Evolutionary conservation across 2,797 vertebrate species (phyloP), one percentile per base, ranked within the genome.

Genomic region (Hapalemur alaotrensis): DNA sequence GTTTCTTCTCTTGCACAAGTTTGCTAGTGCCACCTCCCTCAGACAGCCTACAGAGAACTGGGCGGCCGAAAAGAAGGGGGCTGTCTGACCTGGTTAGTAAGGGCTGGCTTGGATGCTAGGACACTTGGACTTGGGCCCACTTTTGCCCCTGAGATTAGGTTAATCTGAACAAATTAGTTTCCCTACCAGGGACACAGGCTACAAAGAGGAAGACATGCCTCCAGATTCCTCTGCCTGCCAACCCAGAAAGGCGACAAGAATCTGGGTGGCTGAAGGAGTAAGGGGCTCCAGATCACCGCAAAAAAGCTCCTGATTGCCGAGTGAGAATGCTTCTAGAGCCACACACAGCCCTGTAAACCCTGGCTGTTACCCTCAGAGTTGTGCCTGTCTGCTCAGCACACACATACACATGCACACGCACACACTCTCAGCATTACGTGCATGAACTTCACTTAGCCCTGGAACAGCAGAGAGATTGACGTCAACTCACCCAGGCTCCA

Each of bases 121-220:
- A 89, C n/a, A 43, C 14, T 48, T 54, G 72, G 38, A 23, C 10
- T 85, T 72, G 28, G 46, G 18, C 30, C 46, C 48, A 57, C 11
- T 80, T 93, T 82, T 93, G 46, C 6, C 52, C 46, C 32, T 67
- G 52, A 92, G n/a, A 84, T 90, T 32, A 82, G 67, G 76, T 90
- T 93, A 65, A 59, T 89, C 32, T 75, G 84, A 88, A 67, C 35
- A 67, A 67, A 48, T 89, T 30, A 73, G 79, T 86, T 95, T 90
- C 54, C 57, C 57, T 13, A 57, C 32, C 48, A 76, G 61, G 41
- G 35, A 81, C 70, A 59, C n/a, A 65, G 69, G 57, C 54, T 87
- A 43, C 38, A 86, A 32, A 22, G 4, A 85, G 50, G 43, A 46
- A 93, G 76, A 81, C 52, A 15, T 7, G 69, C 4, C 61, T 41